Evolutionary conservation across 2,888 invertebrate genomes (phyloP).

Genomic region (Platerodrilus igneus): DNA sequence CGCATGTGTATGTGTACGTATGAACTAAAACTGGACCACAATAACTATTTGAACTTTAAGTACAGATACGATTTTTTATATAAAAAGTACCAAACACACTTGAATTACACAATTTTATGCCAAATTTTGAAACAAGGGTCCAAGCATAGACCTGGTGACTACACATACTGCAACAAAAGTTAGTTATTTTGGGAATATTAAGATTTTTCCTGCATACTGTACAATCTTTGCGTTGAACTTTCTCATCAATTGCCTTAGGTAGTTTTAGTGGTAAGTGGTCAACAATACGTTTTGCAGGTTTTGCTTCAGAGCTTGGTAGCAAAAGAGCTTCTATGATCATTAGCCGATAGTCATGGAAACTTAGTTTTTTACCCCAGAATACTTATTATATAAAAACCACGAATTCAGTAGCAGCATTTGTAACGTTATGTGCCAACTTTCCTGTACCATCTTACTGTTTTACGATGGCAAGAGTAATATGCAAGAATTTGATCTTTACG

Average conservation of each 20-base stretch:
- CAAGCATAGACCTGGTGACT: neutral
- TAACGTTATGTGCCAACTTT: slow-evolving; percentile 7
- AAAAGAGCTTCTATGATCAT: slow-evolving; percentile 4
- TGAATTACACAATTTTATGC: no score
- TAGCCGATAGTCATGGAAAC: slow-evolving; percentile 2
- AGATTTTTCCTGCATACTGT: neutral
- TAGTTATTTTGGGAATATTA: neutral
- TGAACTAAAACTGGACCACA: no score
- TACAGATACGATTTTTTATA: no score
- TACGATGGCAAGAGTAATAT: slow-evolving; percentile 23
- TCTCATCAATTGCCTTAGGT: no score
- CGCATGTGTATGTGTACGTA: no score
- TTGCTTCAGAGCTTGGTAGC: no score
- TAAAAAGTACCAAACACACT: no score
- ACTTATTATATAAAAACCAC: slow-evolving; percentile 3
- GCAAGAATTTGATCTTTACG: slow-evolving; percentile 27
- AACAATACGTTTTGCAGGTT: no score
- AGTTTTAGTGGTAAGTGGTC: no score
- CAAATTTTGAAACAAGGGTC: slow-evolving; percentile 1
- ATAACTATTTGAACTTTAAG: no score
- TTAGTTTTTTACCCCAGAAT: neutral
- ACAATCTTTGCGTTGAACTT: slow-evolving; percentile 2
- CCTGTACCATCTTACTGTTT: slow-evolving; percentile 24
- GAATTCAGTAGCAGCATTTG: slow-evolving; percentile 1
- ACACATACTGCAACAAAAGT: slow-evolving; percentile 1